A percentile compares a stretch with the other conserved stretches of the same genome.
Evolutionary conservation across 2,113 vertebrate species (phyloP).

Genomic region (Mirounga angustirostris): DNA sequence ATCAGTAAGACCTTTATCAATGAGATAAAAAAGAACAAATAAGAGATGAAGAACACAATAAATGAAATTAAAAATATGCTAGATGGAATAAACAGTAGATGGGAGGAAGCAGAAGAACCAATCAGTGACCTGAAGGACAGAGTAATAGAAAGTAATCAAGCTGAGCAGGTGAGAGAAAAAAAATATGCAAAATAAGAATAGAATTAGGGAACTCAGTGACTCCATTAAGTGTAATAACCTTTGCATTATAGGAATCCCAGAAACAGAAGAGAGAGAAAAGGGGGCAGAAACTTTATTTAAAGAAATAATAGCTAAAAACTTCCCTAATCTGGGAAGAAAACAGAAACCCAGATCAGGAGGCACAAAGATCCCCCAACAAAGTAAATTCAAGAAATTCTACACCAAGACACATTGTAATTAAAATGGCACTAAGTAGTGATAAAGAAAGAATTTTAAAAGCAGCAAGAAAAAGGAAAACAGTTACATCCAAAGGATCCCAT

Average conservation of each 20-base stretch:
- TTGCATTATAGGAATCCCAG: not conserved
- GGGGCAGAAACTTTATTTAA: not conserved
- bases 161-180: not conserved
- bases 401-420: not conserved
- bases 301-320: not conserved
- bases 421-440: not conserved
- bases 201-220: not conserved
- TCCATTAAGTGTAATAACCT: not conserved
- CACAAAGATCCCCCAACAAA: not conserved
- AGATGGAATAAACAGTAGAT: not conserved
- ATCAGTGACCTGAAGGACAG: not conserved
- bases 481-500: not conserved
- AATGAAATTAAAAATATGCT: not conserved
- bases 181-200: not conserved
- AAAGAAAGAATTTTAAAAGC: not conserved
- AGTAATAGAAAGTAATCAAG: not conserved
- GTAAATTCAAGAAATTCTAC: not conserved
- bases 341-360: not conserved
- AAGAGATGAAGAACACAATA: not conserved
- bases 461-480: not conserved
- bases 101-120: not conserved
- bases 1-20: not conserved
- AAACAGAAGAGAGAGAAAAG: not conserved
- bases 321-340: not conserved
- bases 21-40: not conserved